phyloP scores from a whole-genome alignment of 2,113 vertebrate genomes.

The Vimba vimba region DNA sequence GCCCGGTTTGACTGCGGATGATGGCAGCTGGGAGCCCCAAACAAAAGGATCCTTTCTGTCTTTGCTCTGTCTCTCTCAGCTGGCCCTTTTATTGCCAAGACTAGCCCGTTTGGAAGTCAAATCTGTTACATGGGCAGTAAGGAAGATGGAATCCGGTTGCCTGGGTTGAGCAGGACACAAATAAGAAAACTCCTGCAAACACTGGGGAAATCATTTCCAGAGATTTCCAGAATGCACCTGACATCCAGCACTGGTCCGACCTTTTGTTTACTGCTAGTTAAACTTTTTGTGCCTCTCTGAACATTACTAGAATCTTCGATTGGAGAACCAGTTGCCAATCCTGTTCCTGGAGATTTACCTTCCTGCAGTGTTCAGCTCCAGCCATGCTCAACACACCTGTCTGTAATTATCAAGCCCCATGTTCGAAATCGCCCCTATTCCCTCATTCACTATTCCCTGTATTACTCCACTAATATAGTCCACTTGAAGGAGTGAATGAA shows the following conservation, averaged over 20 bases:
- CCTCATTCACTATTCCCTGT: too few species aligned
- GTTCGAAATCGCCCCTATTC: too few species aligned
- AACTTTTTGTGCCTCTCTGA: too few species aligned
- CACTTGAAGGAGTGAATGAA: too few species aligned
- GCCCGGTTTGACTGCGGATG: slow-evolving; percentile 64
- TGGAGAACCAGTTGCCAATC: too few species aligned
- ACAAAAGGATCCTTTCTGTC: slow-evolving; percentile 70
- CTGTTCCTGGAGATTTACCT: too few species aligned
- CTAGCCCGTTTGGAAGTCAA: slow-evolving; percentile 52
- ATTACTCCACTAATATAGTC: too few species aligned
- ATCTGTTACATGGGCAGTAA: slow-evolving; percentile 41
- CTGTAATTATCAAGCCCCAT: too few species aligned
- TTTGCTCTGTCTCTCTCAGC: slow-evolving; percentile 58
- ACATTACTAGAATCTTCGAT: too few species aligned
- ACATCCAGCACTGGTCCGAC: not conserved
- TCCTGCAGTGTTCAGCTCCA: too few species aligned
- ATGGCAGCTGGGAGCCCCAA: slow-evolving; percentile 66
- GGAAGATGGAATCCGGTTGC: slow-evolving; percentile 54
- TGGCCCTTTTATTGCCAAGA: slow-evolving; percentile 54
- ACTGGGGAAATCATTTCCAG: not conserved
- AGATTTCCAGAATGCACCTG: slow-evolving; percentile 51
- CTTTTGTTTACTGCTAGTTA: slow-evolving; percentile 6
- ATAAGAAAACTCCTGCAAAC: slow-evolving; percentile 31
- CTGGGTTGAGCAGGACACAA: slow-evolving; percentile 36
- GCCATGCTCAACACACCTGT: too few species aligned